These are phyloP conservation scores for Leptocoma aspasia DNA, from an alignment of 2,113 vertebrate species.

Conservation along the genomic window DNA sequence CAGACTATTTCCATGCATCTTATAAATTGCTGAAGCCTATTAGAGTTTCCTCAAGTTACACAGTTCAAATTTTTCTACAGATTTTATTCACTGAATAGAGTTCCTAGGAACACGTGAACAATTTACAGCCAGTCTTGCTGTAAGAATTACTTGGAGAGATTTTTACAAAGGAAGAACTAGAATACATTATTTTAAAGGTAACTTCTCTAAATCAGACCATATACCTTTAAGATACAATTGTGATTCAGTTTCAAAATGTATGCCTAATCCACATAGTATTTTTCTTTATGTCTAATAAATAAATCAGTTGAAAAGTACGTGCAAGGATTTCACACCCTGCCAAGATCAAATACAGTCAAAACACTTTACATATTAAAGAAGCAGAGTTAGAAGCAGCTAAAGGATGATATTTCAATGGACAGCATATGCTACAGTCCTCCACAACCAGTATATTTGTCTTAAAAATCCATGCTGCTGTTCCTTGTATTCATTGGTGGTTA, in stretches of 20 bases:
- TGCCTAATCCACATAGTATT: neutral
- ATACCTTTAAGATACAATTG: neutral
- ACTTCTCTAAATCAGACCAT: neutral
- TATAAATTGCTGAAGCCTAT: neutral
- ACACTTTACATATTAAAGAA: neutral
- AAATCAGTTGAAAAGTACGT: neutral
- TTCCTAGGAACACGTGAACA: neutral
- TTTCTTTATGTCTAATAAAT: neutral
- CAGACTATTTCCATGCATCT: neutral
- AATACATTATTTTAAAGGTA: neutral
- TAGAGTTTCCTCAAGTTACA: neutral
- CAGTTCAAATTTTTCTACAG: neutral
- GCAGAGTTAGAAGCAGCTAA: neutral
- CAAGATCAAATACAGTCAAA: neutral
- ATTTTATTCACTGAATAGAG: neutral
- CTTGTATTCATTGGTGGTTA: neutral
- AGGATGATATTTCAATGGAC: neutral
- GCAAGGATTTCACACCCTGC: neutral
- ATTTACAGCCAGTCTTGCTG: neutral
- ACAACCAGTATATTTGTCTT: neutral
- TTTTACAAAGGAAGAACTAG: neutral
- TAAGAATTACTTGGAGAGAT: neutral
- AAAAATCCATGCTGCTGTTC: neutral
- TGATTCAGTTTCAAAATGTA: neutral
- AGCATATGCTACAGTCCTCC: neutral